Evolutionary conservation across 2,888 invertebrate species (phyloP), one percentile per base, ranked within the genome.

Genomic region (Julus scandinavius): DNA sequence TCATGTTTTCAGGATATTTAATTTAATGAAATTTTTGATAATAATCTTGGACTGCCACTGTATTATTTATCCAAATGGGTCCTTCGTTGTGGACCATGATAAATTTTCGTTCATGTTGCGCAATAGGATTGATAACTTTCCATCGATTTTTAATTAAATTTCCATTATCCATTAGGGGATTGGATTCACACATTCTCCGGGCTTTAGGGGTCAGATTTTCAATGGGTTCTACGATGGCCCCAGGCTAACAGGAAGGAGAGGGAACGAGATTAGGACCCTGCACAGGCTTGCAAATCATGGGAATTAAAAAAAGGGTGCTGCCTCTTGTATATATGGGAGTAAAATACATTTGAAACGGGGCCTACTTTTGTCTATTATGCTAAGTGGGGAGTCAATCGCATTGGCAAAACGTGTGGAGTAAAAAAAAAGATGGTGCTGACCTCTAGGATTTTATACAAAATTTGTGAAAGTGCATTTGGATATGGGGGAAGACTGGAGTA

Each of bases 81-180:
- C 29, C 29, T 72, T 72, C 9, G 29, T 7, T 29, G 72, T 29
- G 29, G 29, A 72, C 4, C 11, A 7, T 9, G 11, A 13, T 29
- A 38, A 38, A 45, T 4, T 40, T 85, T 85, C 49, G 85, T 85
- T 15, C 40, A 45, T 85, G 45, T 85, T 85, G 85, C 85, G 17
- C 13, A 29, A 85, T 85, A 85, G 89, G 87, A 87, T 89, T 89
- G 89, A 89, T 89, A 89, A 89, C 63, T 80, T 87, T 54, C 41
- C 85, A 89, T 89, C 85, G 89, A 89, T 89, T 89, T 89, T 87
- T 89, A 89, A 87, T 89, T 87, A 89, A 89, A 89, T 89, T 89
- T 89, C 89, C 89, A 89, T 89, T 89, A 87, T 89, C 89, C 89
- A 86, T 89, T 89, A 89, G 88, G 20, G 87, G 88, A 89, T 89